Base-by-base conservation (phyloP, 64 coral and sea anemone genomes). In the Catalaphyllia jardinei region DNA sequence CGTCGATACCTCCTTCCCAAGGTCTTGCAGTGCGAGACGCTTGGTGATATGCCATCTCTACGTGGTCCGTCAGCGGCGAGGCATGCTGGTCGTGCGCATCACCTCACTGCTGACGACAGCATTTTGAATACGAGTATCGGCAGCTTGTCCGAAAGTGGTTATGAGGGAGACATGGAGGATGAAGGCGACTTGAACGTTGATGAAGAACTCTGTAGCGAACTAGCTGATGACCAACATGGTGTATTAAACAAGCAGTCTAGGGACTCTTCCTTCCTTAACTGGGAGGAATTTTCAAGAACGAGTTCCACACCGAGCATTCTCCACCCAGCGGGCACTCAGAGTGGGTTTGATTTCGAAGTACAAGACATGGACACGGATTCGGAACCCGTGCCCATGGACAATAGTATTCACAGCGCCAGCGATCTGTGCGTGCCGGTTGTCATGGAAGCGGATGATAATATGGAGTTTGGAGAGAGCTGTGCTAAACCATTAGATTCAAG, bases 231-330 rank as follows among this genome's bases (percentile, higher is more conserved):
- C 0, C 27, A 94, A 31, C 46, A 87, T 0, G 83, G 91, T 18
- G 75, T 97, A 59, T 87, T 97, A 10, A 97, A 97, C 72, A 93
- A 89, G 31, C 95, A 92, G 12, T 82, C 86, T 13, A 91, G 69
- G 11, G 89, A 97, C 52, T 93, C 95, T 28, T 97, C 95, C 9
- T 96, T 96, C 81, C 81, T 93, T 18, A 89, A 83, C 17, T 93
- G 88, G n/a, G 95, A 93, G 4, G 88, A 91, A 19, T 94, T 87
- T 72, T 74, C 84, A 18, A 86, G 95, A 9, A 94, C 78, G 0
- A 93, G 91, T 8, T 97, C 95, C 30, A 97, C 95, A 1, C 95
- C 95, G 15, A 97, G 95, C 39, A 93, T 97, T 80, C 75, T 97
- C 67, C 82, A 92, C n/a, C 87, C 84, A 69, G 22, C 72, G 59